Base-by-base conservation (phyloP, 2,888 invertebrate genomes). In the Drosophila kokeensis region DNA sequence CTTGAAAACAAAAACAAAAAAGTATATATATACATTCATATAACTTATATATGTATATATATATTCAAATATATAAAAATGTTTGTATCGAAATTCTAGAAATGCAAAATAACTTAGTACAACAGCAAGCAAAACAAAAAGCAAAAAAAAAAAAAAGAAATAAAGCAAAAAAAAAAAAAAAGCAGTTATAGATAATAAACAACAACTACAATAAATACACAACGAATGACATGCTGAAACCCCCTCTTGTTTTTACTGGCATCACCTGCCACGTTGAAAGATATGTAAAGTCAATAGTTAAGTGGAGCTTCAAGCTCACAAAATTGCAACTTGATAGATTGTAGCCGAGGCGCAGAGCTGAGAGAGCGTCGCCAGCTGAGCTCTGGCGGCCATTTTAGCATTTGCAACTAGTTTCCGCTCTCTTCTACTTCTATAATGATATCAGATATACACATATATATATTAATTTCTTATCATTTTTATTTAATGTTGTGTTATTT, bases 1-100 rank as follows among this genome's bases (percentile, higher is more conserved):
- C 93, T 93, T 93, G 93, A 91, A 90, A 91, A 85, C 81, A 81
- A 79, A 87, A 81, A 74, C 79, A 81, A 83, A 80, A 78, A 67
- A 70, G 57, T 48, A 38, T 27, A 81, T 67, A 83, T 63, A 70
- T 42, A 45, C 55, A 60, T 42, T 40, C 27, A 60, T 57, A 62
- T 48, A 45, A 50, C 71, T 63, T 60, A 63, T 71, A 70, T 72
- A 77, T 72, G 59, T 69, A 66, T 50, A 63, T 58, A 42, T 67
- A 67, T 42, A 42, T 45, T 15, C 27, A 15, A 54, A 69, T 72
- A 79, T 76, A 63, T 73, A 54, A 27, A 69, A 73, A 71, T 75
- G 54, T 62, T 74, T 69, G 32, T 71, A 72, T 52, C 59, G 45
- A 73, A 72, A 71, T 66, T 72, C 24, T 57, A 76, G 65, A 66